Conservation (phyloP, 2,113 vertebrate species). For the Trematocara marginatum region DNA sequence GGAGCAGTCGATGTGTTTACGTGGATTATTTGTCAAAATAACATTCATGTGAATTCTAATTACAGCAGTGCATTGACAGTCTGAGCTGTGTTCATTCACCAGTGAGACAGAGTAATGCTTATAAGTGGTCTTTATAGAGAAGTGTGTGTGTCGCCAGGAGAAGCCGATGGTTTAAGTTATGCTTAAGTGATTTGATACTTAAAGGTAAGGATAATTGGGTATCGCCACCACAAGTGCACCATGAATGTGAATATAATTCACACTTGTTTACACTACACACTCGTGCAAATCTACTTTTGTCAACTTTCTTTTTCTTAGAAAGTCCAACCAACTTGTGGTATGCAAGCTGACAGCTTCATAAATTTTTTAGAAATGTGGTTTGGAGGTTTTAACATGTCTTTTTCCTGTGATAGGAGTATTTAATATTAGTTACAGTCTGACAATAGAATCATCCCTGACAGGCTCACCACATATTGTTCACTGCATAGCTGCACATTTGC, state of each 20-base stretch:
- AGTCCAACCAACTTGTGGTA: neutral
- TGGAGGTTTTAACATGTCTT: neutral
- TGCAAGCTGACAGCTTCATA: neutral
- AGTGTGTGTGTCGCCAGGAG: neutral
- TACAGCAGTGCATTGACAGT: neutral
- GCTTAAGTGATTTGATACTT: neutral
- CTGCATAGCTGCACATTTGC: neutral
- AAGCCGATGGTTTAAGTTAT: neutral
- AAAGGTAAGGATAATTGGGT: neutral
- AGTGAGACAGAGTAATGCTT: neutral
- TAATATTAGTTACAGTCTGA: neutral
- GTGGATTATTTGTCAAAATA: neutral
- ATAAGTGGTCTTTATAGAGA: neutral
- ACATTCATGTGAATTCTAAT: neutral
- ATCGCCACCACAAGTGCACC: neutral
- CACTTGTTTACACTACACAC: neutral
- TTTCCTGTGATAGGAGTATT: neutral
- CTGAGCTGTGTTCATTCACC: neutral
- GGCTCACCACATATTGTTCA: neutral
- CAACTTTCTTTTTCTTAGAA: neutral
- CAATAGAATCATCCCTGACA: neutral
- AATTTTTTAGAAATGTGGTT: neutral
- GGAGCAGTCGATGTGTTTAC: neutral
- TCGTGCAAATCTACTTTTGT: neutral
- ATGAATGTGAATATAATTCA: neutral